Conservation (phyloP, 1,140 invertebrate species). For the Nylanderia fulva region DNA sequence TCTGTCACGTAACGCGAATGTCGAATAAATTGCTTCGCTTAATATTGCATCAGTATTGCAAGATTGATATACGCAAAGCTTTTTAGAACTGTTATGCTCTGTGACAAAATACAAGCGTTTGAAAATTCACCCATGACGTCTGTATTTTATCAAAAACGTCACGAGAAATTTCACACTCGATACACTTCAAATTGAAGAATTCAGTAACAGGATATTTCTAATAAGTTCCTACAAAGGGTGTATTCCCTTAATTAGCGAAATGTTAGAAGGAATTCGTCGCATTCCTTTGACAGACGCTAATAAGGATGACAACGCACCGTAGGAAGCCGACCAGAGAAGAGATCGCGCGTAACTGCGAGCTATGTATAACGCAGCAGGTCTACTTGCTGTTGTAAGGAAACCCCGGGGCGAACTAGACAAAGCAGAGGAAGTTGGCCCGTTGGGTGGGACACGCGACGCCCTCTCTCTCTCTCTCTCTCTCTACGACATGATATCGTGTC, state of each 20-base stretch:
- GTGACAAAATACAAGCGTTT: not conserved
- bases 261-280: not conserved
- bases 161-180: no score
- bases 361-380: conserved; percentile 33
- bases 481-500: conserved; percentile 44
- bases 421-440: conserved; percentile 46
- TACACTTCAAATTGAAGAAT: not conserved
- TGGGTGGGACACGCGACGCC: conserved; percentile 42
- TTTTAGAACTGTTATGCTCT: not conserved
- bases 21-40: conserved; percentile 22
- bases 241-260: conserved; percentile 21
- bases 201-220: not conserved
- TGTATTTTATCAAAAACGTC: not conserved
- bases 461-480: not conserved
- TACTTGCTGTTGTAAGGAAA: not conserved
- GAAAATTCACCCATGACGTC: not conserved
- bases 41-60: conserved; percentile 8
- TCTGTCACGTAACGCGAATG: conserved; percentile 33
- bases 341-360: conserved; percentile 36
- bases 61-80: conserved; percentile 2
- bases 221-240: not conserved
- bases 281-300: conserved; percentile 40
- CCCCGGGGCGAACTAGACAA: conserved; percentile 37
- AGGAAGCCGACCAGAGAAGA: conserved; percentile 12
- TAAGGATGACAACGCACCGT: conserved; percentile 24